phyloP scores from a whole-genome alignment of 2,888 invertebrate genomes.

The Elegia similella region DNA sequence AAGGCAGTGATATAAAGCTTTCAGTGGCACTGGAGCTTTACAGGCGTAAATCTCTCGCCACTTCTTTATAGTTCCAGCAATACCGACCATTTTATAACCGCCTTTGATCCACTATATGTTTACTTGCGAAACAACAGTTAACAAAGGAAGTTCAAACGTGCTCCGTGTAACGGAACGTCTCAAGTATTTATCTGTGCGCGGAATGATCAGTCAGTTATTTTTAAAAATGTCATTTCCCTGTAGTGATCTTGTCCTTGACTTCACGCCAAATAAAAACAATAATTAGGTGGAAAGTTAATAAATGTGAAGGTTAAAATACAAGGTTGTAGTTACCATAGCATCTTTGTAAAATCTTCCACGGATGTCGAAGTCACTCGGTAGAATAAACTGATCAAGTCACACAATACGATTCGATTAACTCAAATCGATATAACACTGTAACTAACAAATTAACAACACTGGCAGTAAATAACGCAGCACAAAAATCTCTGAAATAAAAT shows the following conservation, averaged over 20 bases:
- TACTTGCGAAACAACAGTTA: slow-evolving; percentile 30
- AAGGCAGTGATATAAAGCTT: slow-evolving; percentile 31
- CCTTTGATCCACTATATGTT: slow-evolving; percentile 46
- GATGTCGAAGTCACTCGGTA: slow-evolving; percentile 33
- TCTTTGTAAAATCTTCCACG: slow-evolving; percentile 42
- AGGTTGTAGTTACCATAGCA: slow-evolving; percentile 35
- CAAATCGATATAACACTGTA: slow-evolving; percentile 30
- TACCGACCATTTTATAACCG: slow-evolving; percentile 38
- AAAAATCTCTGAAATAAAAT: slow-evolving; percentile 25
- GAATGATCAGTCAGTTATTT: slow-evolving; percentile 28
- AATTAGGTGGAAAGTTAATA: slow-evolving; percentile 21
- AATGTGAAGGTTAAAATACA: slow-evolving; percentile 17
- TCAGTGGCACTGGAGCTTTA: slow-evolving; percentile 23
- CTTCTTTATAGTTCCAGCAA: slow-evolving; percentile 33
- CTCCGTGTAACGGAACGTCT: slow-evolving; percentile 11
- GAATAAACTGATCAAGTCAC: slow-evolving; percentile 41
- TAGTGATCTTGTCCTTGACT: slow-evolving; percentile 32
- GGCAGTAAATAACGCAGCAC: slow-evolving; percentile 34
- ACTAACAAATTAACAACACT: slow-evolving; percentile 34
- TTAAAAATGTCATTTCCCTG: slow-evolving; percentile 41
- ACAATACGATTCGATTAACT: slow-evolving; percentile 24
- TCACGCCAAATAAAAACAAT: slow-evolving; percentile 29
- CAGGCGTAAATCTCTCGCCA: slow-evolving; percentile 41
- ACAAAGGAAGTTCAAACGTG: slow-evolving; percentile 30
- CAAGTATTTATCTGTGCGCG: slow-evolving; percentile 16